Evolutionary conservation across 2,113 vertebrate species (phyloP), one percentile per base, ranked within the genome.

Genomic region (Gambusia holbrooki): DNA sequence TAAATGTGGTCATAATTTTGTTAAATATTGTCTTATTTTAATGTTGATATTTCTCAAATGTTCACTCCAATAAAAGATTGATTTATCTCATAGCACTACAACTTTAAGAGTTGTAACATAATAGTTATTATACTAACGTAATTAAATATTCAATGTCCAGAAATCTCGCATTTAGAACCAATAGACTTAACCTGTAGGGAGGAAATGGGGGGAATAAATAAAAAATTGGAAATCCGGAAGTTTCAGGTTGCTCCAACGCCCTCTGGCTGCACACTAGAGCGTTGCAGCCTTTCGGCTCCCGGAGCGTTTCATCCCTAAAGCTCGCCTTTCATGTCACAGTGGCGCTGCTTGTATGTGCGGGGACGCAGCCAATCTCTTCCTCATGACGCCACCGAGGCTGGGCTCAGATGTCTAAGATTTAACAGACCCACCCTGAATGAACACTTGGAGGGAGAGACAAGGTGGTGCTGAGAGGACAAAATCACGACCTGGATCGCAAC

Each of bases 301-400:
- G 33, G 62, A 64, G 69, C 70, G 51, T 77, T 76, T 71, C 65
- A 75, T 80, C 77, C 29, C 73, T 60, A 82, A 84, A 83, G 81
- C 89, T 81, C 82, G 90, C 92, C 88, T 86, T 93, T 94, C 94
- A 93, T 87, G 94, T 93, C 95, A 93, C 95, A 11, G 33, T 92
- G 89, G 94, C 91, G 92, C 93, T 92, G 89, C 93, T 87, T 81
- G 90, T 86, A 88, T 85, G 86, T 81, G 82, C 79, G 92, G 2
- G 51, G 91, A 93, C 94, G 91, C 95, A 96, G 96, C 97, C 96
- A 97, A 97, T 97, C 97, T 96, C 94, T 90, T 92, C 88, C 89
- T 95, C 93, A 88, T 98, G 97, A 99, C 97, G 97, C 92, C 92
- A 92, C 91, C 79, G 94, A 97, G 96, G 96, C 95, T 93, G 96